Evolutionary conservation across 2,797 vertebrate genomes (phyloP), one percentile per base, ranked within the genome.

Genomic region (Loris lydekkerianus): DNA sequence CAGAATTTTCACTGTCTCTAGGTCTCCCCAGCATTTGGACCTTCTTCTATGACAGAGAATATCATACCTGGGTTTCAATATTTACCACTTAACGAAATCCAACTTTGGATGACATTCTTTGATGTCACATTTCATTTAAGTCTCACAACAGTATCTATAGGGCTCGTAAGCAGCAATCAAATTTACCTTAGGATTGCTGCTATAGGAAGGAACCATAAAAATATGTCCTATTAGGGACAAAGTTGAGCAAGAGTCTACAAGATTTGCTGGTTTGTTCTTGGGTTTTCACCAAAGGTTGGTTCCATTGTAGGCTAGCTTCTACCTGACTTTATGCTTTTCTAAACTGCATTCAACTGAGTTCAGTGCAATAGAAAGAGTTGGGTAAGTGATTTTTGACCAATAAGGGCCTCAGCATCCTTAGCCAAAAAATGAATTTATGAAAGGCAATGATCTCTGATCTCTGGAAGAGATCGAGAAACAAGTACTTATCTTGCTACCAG

Each of bases 81-180:
- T 75, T 29, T 83, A 31, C 65, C 31, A 86, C n/a, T 77, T 61
- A 78, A 13, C 53, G 77, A 91, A 88, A 92, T 82, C 89, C 58
- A 78, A 49, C 31, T 63, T 67, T 3, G 60, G 63, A 61, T 40
- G 83, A 43, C 23, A 20, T 93, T 80, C 31, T 83, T 70, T 65
- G 56, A 83, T 69, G 46, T 65, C 75, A 93, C 20, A 63, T 95
- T 91, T 83, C 53, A 89, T 75, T 86, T 76, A 80, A 34, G 10
- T 60, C 72, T 93, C 76, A 75, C 18, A n/a, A 78, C 70, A 69
- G 40, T 10, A 18, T 1, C 10, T 27, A 25, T 5, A 46, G 81
- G 49, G 2, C 5, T 69, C 67, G 67, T 2, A 89, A 78, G 40
- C 60, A 82, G 37, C 7, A 46, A 27, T 89, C 69, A 31, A 6